phyloP scores from a whole-genome alignment of 2,888 invertebrate species.

The Calameuta filiformis region DNA sequence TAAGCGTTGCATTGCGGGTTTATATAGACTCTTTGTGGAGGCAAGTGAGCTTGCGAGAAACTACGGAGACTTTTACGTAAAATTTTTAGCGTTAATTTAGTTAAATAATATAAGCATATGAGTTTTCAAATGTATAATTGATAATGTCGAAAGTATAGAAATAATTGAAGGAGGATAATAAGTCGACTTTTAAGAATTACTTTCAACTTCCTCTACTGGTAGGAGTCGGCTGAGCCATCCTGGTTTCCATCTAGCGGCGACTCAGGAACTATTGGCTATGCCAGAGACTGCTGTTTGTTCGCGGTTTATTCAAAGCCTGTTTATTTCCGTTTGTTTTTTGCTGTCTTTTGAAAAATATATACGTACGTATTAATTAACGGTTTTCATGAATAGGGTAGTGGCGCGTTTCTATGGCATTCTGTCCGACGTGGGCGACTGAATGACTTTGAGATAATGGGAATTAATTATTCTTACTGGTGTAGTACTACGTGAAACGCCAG shows the following conservation, averaged over 20 bases:
- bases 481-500: neutral
- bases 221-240: neutral
- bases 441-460: neutral
- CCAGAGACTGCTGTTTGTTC: neutral
- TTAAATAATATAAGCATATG: neutral
- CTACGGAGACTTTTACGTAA: neutral
- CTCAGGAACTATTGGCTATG: neutral
- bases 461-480: neutral
- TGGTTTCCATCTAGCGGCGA: neutral
- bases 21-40: constrained; percentile 43
- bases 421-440: neutral
- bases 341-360: neutral
- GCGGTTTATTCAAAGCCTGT: neutral
- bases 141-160: neutral
- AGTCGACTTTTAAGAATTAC: neutral
- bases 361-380: neutral
- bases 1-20: neutral
- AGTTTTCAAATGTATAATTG: neutral
- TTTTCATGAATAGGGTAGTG: neutral
- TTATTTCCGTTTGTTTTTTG: neutral
- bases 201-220: neutral
- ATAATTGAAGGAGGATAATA: neutral
- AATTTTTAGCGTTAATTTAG: neutral
- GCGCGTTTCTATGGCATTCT: neutral
- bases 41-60: constrained; percentile 38